Conservation (phyloP, 2,113 vertebrate species). For the Onychostruthus taczanowskii region DNA sequence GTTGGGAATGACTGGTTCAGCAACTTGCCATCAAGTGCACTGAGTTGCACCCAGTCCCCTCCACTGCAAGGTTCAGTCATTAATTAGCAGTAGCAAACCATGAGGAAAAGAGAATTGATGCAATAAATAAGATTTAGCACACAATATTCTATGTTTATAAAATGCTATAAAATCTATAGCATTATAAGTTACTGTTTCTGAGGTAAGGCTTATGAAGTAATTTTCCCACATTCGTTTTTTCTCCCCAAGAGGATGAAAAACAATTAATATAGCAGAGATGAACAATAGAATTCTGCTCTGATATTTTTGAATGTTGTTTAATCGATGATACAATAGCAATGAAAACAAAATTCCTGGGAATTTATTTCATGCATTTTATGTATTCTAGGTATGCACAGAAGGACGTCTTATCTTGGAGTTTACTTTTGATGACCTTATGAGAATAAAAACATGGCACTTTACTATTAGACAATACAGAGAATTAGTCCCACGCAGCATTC, state of each 20-base stretch:
- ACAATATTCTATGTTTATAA: constrained; percentile 27
- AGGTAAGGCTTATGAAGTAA: neutral
- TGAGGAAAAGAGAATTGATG: neutral
- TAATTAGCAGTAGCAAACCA: constrained; percentile 3
- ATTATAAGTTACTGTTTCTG: neutral
- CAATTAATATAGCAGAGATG: constrained; percentile 6
- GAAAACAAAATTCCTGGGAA: constrained; percentile 19
- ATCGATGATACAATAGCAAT: neutral
- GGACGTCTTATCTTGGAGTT: constrained; percentile 98
- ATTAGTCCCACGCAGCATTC: constrained; percentile 95
- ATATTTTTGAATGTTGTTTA: constrained; percentile 20
- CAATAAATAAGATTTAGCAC: constrained; percentile 22
- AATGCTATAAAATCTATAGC: constrained; percentile 24
- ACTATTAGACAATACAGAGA: constrained; percentile 99
- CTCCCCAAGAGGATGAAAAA: neutral
- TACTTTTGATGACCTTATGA: constrained; percentile 98
- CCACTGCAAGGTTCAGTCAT: neutral
- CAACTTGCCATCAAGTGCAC: neutral
- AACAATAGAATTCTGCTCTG: constrained; percentile 10
- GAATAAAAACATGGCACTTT: constrained; percentile 99
- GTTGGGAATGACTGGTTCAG: neutral
- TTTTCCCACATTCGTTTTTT: neutral
- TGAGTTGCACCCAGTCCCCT: neutral
- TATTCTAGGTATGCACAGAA: constrained; percentile 93
- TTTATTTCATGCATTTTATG: constrained; percentile 55